Percentiles rank a stretch among this genome's conserved stretches.
phyloP scores from a whole-genome alignment of 1,140 invertebrate genomes.

The Ceratina calcarata region DNA sequence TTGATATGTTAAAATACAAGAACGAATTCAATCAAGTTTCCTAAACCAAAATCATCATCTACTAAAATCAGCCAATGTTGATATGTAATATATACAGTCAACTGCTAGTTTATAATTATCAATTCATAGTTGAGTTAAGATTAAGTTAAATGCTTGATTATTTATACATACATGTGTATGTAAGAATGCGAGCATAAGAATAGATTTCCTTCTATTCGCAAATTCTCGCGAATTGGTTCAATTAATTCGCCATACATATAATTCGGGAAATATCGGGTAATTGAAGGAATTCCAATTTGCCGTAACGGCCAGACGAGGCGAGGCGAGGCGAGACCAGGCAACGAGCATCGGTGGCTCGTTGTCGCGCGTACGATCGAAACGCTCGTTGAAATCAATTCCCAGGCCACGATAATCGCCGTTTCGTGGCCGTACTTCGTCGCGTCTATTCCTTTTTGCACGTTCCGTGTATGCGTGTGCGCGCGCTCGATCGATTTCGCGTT shows the following conservation, averaged over 20 bases:
- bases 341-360: not conserved
- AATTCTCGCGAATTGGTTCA: not conserved
- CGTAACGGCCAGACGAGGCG: not conserved
- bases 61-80: too few relatives aligned
- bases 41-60: too few relatives aligned
- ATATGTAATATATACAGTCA: too few relatives aligned
- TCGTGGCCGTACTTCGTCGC: conserved; percentile 17
- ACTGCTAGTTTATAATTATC: too few relatives aligned
- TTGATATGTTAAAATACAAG: too few relatives aligned
- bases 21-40: too few relatives aligned
- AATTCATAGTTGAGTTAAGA: too few relatives aligned
- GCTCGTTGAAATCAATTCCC: conserved; percentile 41
- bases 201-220: too few relatives aligned
- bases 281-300: conserved; percentile 36
- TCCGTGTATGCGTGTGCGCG: not conserved
- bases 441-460: conserved; percentile 13
- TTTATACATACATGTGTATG: not conserved
- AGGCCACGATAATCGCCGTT: conserved; percentile 30
- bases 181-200: not conserved
- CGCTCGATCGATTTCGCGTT: conserved; percentile 42
- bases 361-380: conserved; percentile 24
- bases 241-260: conserved; percentile 8
- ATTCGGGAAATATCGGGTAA: conserved; percentile 14
- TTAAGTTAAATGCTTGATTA: too few relatives aligned
- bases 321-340: not conserved